These are phyloP conservation scores for Brachionus paranguensis DNA, from an alignment of 1,140 invertebrate genomes.

Conservation along the genomic window DNA sequence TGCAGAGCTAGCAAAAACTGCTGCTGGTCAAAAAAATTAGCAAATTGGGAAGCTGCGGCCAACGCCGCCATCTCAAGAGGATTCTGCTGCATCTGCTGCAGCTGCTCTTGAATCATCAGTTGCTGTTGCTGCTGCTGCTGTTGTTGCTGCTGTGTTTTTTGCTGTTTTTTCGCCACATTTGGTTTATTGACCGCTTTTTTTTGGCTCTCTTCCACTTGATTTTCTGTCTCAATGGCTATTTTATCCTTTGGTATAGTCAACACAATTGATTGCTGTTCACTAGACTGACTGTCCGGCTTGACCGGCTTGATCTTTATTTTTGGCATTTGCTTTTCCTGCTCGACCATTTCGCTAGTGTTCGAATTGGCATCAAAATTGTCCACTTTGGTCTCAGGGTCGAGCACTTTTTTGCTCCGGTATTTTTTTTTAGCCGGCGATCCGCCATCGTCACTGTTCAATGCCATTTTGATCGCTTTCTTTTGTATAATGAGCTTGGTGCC, in stretches of 20 bases:
- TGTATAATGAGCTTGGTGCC: slow-evolving; percentile 35
- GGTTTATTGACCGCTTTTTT: slow-evolving; percentile 45
- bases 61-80: not conserved
- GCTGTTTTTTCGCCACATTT: not conserved
- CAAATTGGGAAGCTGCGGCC: slow-evolving; percentile 5
- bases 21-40: slow-evolving; percentile 27
- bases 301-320: not conserved
- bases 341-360: not conserved
- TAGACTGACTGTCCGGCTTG: not conserved
- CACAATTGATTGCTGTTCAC: not conserved
- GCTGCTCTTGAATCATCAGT: not conserved
- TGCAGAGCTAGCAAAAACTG: slow-evolving; percentile 23
- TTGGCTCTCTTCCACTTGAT: not conserved
- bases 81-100: not conserved
- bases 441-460: not conserved
- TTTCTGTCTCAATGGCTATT: not conserved
- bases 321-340: not conserved
- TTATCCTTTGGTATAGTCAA: slow-evolving; percentile 29
- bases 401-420: not conserved
- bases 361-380: not conserved
- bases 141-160: not conserved
- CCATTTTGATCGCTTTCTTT: slow-evolving; percentile 12
- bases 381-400: not conserved
- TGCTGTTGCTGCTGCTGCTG: slow-evolving; percentile 13
- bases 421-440: slow-evolving; percentile 3